Evolutionary conservation across 2,888 invertebrate genomes (phyloP), one percentile per base, ranked within the genome.

Genomic region (Antitype chi): DNA sequence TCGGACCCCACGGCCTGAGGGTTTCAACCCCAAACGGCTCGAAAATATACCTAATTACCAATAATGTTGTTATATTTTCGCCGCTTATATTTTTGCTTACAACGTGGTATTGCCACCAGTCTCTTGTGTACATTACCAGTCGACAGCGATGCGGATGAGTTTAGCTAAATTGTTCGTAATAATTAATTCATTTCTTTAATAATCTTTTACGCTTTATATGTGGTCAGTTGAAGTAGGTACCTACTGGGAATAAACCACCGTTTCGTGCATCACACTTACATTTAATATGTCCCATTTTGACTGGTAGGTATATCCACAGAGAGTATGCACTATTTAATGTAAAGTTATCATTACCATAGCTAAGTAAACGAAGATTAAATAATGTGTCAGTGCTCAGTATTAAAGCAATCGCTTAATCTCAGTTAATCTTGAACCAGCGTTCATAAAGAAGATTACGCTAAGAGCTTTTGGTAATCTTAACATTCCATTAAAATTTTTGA

Each of bases 351-450:
- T 25, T 38, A 9, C 47, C n/a, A 43, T 3, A 52, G 9, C 17
- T 23, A 23, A 25, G 32, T 62, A 76, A 80, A 63, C 49, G 20
- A 74, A 74, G 55, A 55, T 78, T 64, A 64, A 74, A 47, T 62
- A 74, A 23, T 47, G 20, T 49, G 52, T 47, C 75, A 32, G 43
- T 52, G 28, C 25, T 53, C 47, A 23, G 52, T 52, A 13, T 74
- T 62, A 80, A 80, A 74, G 57, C 70, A 82, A 85, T 55, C 60
- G 70, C 59, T 66, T 72, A 74, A 84, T 78, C 81, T 72, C 15
- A 67, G 69, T 55, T 83, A 74, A 80, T 86, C 79, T 75, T 73
- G 43, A 63, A 66, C 64, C 53, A 47, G 57, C 52, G 32, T 43
- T 76, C 53, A 70, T 72, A 66, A 66, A 66, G 63, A 57, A 74